Conservation (phyloP, 2,797 vertebrate genomes). For the Echeneis naucrates region DNA sequence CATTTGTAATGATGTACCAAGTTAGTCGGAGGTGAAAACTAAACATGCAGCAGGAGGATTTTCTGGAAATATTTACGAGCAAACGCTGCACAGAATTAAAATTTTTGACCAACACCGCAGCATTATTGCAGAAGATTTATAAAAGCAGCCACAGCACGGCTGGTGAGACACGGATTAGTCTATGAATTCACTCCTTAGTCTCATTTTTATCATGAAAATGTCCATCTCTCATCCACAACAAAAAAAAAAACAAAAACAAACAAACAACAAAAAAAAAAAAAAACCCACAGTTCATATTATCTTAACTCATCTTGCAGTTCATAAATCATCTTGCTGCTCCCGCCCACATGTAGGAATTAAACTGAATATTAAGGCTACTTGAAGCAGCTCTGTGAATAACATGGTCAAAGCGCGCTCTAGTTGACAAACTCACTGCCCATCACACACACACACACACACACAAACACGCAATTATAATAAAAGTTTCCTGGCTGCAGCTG, state of each 20-base stretch:
- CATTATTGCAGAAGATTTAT: background rate
- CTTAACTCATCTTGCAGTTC: constrained; percentile 20
- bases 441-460: constrained; percentile 15
- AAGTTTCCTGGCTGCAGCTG: constrained; percentile 42
- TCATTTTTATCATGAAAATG: constrained; percentile 5
- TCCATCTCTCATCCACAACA: constrained; percentile 8
- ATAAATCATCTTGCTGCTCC: constrained; percentile 38
- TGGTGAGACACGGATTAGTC: background rate
- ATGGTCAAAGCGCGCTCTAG: constrained; percentile 2
- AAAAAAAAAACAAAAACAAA: too few species aligned
- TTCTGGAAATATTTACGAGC: background rate
- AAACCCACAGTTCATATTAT: constrained; percentile 15
- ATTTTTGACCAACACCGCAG: background rate
- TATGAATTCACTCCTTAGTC: constrained; percentile 7
- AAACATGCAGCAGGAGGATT: background rate
- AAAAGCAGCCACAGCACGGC: background rate
- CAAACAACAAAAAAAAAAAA: too few species aligned
- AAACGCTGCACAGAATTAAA: background rate
- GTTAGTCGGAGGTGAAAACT: background rate
- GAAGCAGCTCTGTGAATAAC: constrained; percentile 44
- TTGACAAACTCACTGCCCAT: constrained; percentile 36
- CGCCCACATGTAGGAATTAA: constrained; percentile 35
- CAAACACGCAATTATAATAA: constrained; percentile 36
- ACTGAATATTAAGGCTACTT: constrained; percentile 22
- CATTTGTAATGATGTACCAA: background rate